These are phyloP conservation scores for Colossoma macropomum DNA, from an alignment of 2,113 vertebrate species.

Conservation along the genomic window DNA sequence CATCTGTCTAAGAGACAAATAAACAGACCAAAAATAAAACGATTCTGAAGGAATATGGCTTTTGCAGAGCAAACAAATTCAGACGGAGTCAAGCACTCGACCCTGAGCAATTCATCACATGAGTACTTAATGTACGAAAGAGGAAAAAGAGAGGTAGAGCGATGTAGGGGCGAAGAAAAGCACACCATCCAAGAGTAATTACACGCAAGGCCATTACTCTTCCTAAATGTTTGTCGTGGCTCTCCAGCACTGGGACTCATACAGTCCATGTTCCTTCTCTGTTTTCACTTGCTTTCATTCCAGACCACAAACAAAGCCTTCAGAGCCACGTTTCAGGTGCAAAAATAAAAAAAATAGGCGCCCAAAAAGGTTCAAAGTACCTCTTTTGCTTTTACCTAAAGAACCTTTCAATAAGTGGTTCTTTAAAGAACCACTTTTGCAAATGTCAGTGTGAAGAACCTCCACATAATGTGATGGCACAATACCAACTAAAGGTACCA, in stretches of 20 bases:
- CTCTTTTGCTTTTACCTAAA: too few species aligned
- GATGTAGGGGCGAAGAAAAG: slow-evolving; percentile 28
- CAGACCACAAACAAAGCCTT: background rate
- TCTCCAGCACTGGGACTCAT: slow-evolving; percentile 24
- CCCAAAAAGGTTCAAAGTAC: too few species aligned
- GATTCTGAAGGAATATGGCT: background rate
- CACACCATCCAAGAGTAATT: slow-evolving; percentile 43
- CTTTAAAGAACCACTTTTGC: too few species aligned
- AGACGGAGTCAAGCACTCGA: background rate
- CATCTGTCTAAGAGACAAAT: background rate
- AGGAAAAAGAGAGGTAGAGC: background rate
- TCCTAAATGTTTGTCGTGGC: slow-evolving; percentile 5
- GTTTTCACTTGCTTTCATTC: background rate
- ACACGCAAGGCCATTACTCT: slow-evolving; percentile 43
- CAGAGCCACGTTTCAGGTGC: too few species aligned
- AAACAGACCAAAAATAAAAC: background rate
- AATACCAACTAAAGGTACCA: too few species aligned
- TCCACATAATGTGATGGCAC: too few species aligned
- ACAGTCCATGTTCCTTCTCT: background rate
- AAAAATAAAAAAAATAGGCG: too few species aligned
- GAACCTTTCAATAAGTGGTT: too few species aligned
- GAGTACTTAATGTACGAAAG: slow-evolving; percentile 19
- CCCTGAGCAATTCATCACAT: slow-evolving; percentile 31
- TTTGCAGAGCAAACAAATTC: background rate
- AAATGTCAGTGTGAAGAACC: too few species aligned